Evolutionary conservation across 1,140 invertebrate genomes (phyloP).

Genomic region (Neodiprion virginianus): DNA sequence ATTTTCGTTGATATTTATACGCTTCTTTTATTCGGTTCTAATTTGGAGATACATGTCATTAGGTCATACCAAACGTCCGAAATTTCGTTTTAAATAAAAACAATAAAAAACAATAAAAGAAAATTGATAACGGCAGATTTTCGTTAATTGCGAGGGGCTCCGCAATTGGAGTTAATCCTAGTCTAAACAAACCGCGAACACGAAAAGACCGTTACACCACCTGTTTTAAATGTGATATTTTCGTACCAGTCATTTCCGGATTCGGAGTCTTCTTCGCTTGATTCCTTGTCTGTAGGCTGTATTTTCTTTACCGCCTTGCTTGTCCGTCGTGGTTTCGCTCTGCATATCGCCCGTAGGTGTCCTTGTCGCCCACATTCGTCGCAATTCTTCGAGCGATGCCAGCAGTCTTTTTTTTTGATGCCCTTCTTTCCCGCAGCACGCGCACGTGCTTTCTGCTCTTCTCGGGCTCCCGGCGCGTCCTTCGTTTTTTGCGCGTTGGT

Average conservation of each 20-base stretch:
- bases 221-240: not conserved
- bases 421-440: constrained; percentile 4
- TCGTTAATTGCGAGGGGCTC: no score
- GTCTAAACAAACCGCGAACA: no score
- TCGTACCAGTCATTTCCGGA: constrained; percentile 13
- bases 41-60: no score
- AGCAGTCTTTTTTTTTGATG: constrained; percentile 13
- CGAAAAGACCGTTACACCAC: no score
- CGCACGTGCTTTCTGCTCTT: not conserved
- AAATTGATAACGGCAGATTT: no score
- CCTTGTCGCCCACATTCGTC: constrained; percentile 9
- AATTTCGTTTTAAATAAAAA: no score
- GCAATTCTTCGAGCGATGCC: constrained; percentile 7
- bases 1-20: no score
- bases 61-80: no score
- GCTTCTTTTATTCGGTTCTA: no score
- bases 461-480: not conserved
- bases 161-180: no score
- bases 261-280: not conserved
- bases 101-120: no score
- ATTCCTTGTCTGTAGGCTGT: not conserved
- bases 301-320: constrained; percentile 11
- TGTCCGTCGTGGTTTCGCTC: constrained; percentile 4
- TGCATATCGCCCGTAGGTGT: constrained; percentile 8
- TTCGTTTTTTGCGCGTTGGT: no score